A percentile compares a stretch with the other conserved stretches of the same genome.
Evolutionary conservation across 2,797 vertebrate species (phyloP).

Genomic region (Anguilla pacifica): DNA sequence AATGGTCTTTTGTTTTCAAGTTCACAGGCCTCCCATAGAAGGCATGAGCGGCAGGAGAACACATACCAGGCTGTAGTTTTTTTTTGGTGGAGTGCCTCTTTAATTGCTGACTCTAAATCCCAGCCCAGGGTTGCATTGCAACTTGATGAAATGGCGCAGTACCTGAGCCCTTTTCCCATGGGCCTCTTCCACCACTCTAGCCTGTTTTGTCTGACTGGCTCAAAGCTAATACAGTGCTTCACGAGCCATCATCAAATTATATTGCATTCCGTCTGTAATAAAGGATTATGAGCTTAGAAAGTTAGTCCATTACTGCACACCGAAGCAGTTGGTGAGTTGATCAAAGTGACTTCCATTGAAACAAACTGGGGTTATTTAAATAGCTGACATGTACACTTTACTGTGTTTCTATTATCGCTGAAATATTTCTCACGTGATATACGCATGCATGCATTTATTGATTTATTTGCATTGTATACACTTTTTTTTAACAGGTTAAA

Average conservation of each 20-base stretch:
- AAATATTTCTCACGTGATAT: background rate
- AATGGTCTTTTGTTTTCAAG: background rate
- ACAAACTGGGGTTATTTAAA: slow-evolving; percentile 23
- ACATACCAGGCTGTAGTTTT: background rate
- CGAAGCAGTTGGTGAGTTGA: slow-evolving; percentile 25
- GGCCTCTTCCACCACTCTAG: background rate
- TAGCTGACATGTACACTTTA: slow-evolving; percentile 8
- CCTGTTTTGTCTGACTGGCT: slow-evolving; percentile 11
- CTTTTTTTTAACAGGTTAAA: background rate
- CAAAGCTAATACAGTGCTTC: slow-evolving; percentile 8
- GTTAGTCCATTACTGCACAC: slow-evolving; percentile 26
- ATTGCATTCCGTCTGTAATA: slow-evolving; percentile 30
- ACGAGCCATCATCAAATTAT: slow-evolving; percentile 26
- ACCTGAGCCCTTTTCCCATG: slow-evolving; percentile 21
- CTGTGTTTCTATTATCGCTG: background rate
- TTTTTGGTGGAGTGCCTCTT: background rate
- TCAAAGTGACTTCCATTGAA: slow-evolving; percentile 20
- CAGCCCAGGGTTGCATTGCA: background rate
- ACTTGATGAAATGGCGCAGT: slow-evolving; percentile 17
- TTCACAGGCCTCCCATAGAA: background rate
- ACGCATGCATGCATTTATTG: background rate
- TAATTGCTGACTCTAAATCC: background rate
- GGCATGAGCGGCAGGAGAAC: background rate
- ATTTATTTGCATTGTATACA: background rate
- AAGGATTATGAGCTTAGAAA: slow-evolving; percentile 34